Evolutionary conservation across 2,888 invertebrate species (phyloP), one percentile per base, ranked within the genome.

Genomic region (Dilophus febrilis): DNA sequence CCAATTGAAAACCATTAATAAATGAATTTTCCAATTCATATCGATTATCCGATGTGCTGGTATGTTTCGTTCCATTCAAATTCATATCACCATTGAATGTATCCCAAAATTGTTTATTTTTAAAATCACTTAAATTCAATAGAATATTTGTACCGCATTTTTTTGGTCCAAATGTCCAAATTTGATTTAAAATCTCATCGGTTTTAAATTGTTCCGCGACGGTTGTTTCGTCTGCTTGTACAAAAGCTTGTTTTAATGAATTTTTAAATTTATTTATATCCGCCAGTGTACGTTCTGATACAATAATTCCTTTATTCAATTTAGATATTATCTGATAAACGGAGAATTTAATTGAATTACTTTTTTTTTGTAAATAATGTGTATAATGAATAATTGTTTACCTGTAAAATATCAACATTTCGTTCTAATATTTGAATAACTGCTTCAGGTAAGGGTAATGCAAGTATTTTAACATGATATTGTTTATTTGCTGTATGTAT

Each of bases 81-180:
- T 35, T 35, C 11, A 52, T 48, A 57, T 65, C 50, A 57, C 67
- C 11, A 61, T 62, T 31, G 40, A 53, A 45, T 41, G 55, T 54
- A 30, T 53, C 45, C 68, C 72, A 74, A 37, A 74, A 70, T 19
- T 64, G 65, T 1, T 71, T 64, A 28, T 66, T 62, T 50, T 83
- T 84, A 58, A 76, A 76, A 16, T 64, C 51, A 1, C 83, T 77
- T 45, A 75, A 68, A 59, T 95, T 95, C 4, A 98, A 60, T 34
- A 98, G 65, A 44, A 97, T 63, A 66, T 97, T 98, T 2, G 87
- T 76, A 37, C 91, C 88, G 54, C 83, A 84, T 55, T 81, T 77
- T 46, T 81, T 74, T 4, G 92, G 91, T 0, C 97, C 94, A 47
- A 95, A 80, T 4, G 86, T 77, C 94, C 94, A 95, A 48, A 98